These are phyloP conservation scores for Palythoa grandiflora DNA, from an alignment of 92 coral and sea anemone genomes.

Conservation along the genomic window DNA sequence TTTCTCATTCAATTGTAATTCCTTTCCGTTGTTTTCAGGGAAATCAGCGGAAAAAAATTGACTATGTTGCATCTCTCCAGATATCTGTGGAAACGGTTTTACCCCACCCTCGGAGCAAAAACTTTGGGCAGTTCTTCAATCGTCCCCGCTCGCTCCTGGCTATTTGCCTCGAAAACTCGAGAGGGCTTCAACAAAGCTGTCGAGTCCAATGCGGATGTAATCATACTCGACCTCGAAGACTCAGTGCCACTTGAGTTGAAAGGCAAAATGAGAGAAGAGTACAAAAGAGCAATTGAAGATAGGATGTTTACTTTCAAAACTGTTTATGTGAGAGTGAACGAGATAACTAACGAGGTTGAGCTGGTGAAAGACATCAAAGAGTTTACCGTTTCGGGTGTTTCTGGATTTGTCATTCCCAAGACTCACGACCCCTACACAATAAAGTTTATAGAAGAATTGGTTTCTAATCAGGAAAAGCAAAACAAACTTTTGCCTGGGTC, in stretches of 20 bases:
- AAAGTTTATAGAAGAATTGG: not conserved
- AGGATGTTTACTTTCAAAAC: not conserved
- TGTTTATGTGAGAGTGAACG: slow-evolving; percentile 8
- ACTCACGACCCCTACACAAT: not conserved
- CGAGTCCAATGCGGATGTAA: slow-evolving; percentile 3
- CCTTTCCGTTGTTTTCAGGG: too few species aligned
- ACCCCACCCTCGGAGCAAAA: too few species aligned
- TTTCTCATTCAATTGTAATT: too few species aligned
- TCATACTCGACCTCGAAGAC: slow-evolving; percentile 34
- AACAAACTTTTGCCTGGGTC: not conserved
- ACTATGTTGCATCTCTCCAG: too few species aligned
- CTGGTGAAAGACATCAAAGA: slow-evolving; percentile 11
- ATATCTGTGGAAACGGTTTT: too few species aligned
- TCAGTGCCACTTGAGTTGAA: not conserved
- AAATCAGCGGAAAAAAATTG: too few species aligned
- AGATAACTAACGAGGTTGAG: not conserved
- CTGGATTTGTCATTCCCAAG: slow-evolving; percentile 23
- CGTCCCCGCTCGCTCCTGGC: slow-evolving; percentile 6
- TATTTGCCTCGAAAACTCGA: not conserved
- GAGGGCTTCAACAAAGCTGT: not conserved
- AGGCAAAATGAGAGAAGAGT: slow-evolving; percentile 11
- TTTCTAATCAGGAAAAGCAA: not conserved
- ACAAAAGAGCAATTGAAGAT: not conserved
- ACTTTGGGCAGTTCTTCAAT: not conserved
- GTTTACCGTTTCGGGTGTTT: not conserved